These are phyloP conservation scores for Tadarida brasiliensis DNA, from an alignment of 2,797 vertebrate species.

Conservation along the genomic window DNA sequence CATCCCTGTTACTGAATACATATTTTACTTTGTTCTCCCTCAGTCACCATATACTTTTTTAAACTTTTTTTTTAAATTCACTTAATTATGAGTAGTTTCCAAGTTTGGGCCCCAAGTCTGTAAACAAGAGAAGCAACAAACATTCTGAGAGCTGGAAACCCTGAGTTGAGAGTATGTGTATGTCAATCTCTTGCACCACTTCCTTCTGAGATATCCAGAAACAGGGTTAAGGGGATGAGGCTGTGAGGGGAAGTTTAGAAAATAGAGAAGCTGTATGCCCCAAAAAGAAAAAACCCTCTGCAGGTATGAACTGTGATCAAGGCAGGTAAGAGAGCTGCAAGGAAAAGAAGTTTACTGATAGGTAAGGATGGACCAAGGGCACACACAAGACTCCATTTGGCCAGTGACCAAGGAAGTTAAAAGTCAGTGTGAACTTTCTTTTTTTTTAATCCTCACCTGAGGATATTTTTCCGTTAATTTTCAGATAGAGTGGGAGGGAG, in stretches of 20 bases:
- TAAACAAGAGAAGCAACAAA: background rate
- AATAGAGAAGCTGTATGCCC: background rate
- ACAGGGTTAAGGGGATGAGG: background rate
- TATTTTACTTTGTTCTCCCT: background rate
- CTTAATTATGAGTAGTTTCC: slow-evolving; percentile 12
- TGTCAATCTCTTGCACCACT: fast-evolving
- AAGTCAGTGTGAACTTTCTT: background rate
- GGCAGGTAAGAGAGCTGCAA: background rate
- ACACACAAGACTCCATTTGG: background rate
- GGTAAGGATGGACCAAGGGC: background rate
- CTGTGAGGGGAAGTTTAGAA: background rate
- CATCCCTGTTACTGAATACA: background rate
- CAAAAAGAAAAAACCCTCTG: background rate
- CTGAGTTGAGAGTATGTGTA: background rate
- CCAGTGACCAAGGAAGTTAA: background rate
- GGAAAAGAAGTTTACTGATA: background rate
- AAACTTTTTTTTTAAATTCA: background rate
- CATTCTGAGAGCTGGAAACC: background rate
- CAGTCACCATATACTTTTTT: background rate
- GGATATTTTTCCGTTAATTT: too few relatives aligned
- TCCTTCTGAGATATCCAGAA: background rate
- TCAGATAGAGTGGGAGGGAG: too few relatives aligned
- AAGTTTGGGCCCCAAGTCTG: background rate
- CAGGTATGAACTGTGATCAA: background rate
- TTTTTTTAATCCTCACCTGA: too few relatives aligned